phyloP scores from a whole-genome alignment of 2,113 vertebrate species.

The Sphaerodactylus townsendi region DNA sequence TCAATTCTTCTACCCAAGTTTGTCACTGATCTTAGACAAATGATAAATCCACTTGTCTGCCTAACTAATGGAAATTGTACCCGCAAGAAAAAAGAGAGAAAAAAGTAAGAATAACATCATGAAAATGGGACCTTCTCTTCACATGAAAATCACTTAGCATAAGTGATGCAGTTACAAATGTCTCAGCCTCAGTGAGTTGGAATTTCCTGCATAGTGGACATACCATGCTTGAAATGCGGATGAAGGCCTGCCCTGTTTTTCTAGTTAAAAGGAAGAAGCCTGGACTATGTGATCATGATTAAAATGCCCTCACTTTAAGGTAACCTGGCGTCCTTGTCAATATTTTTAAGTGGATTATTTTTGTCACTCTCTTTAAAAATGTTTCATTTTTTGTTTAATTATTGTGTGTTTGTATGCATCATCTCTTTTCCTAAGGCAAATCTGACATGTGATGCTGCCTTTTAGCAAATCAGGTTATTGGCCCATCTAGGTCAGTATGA shows the following conservation, averaged over 20 bases:
- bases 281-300: not conserved
- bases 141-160: conserved; percentile 50
- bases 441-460: no score
- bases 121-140: conserved; percentile 42
- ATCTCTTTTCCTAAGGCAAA: not conserved
- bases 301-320: conserved; percentile 3
- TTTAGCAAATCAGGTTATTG: no score
- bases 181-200: conserved; percentile 57
- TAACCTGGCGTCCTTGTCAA: not conserved
- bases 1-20: not conserved
- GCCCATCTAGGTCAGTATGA: no score
- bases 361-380: not conserved
- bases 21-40: not conserved
- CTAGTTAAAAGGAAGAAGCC: not conserved
- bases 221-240: conserved; percentile 49
- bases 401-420: not conserved
- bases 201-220: conserved; percentile 73
- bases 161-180: conserved; percentile 51
- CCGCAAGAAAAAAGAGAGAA: not conserved
- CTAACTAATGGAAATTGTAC: conserved; percentile 8
- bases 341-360: not conserved
- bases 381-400: not conserved
- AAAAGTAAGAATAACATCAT: conserved; percentile 38
- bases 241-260: conserved; percentile 28
- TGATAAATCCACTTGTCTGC: conserved; percentile 4